Evolutionary conservation across 2,797 vertebrate species (phyloP).

Genomic region (Premnoplex brunnescens): DNA sequence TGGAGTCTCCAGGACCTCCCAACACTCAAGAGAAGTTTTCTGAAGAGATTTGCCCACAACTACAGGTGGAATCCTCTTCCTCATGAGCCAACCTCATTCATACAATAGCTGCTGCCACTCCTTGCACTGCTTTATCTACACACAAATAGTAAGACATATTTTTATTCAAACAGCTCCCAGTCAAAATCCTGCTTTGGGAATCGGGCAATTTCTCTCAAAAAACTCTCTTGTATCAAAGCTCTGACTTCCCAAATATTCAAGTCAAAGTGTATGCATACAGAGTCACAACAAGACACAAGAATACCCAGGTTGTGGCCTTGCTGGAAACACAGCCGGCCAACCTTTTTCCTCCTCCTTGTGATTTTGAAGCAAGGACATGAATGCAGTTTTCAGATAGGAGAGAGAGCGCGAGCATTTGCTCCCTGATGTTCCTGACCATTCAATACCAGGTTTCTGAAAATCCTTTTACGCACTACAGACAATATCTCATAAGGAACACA

Average conservation of each 20-base stretch:
- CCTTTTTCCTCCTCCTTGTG: neutral
- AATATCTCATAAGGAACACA: neutral
- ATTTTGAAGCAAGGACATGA: neutral
- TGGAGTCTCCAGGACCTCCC: neutral
- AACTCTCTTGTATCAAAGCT: neutral
- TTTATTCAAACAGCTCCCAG: neutral
- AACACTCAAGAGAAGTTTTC: neutral
- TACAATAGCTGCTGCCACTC: neutral
- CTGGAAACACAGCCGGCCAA: neutral
- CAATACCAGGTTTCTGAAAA: neutral
- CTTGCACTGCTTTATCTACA: neutral
- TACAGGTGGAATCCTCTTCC: neutral
- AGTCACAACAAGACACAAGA: neutral
- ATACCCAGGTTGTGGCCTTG: rapidly evolving
- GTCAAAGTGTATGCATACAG: neutral
- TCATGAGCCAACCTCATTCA: neutral
- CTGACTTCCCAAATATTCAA: neutral
- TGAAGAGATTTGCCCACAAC: neutral
- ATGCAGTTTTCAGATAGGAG: neutral
- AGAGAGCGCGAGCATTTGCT: neutral
- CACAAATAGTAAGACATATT: neutral
- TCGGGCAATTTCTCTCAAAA: neutral
- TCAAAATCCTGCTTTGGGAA: neutral
- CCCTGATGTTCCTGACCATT: neutral
- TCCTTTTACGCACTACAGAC: neutral